Evolutionary conservation across 2,888 invertebrate species (phyloP), one percentile per base, ranked within the genome.

Genomic region (Hylaea fasciaria): DNA sequence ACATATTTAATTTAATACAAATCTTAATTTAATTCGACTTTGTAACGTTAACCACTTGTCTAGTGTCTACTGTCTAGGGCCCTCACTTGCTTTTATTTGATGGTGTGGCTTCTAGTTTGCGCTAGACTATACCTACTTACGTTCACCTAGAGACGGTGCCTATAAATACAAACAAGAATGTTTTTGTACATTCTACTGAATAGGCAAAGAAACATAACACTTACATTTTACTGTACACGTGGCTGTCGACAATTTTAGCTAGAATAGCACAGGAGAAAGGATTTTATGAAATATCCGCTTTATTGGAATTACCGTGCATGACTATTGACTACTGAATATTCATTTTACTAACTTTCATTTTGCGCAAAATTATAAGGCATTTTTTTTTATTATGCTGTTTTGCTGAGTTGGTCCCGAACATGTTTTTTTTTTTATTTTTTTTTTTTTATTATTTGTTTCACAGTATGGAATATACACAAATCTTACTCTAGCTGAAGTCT

Each of bases 161-260:
- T n/a, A 56, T 61, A 50, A 70, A 73, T 63, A 69, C 52, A 61
- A 66, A 71, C 69, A 72, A 61, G 64, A 61, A 62, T 58, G 55
- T 69, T 69, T 69, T 71, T 72, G 60, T 69, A 61, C 70, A 77
- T 69, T 73, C 69, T 69, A 74, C 73, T 70, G 71, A 72, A 70
- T 71, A 70, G 71, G 48, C 44, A 52, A 55, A 41, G 61, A 65
- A 72, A 70, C 72, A 73, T 77, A 68, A 75, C 65, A 71, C 71
- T 78, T 72, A 72, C 67, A 74, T 74, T 76, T 76, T 78, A 76
- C 74, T 69, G 70, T 74, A 72, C 71, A 72, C 65, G 67, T 63
- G 69, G 72, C 77, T 70, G 72, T 78, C 51, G 47, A 41, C 47
- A 61, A n/a, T 56, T 56, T 56, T 43, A 29, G 43, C 40, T 76